Evolutionary conservation across 2,797 vertebrate genomes (phyloP).

Genomic region (Iguana delicatissima): DNA sequence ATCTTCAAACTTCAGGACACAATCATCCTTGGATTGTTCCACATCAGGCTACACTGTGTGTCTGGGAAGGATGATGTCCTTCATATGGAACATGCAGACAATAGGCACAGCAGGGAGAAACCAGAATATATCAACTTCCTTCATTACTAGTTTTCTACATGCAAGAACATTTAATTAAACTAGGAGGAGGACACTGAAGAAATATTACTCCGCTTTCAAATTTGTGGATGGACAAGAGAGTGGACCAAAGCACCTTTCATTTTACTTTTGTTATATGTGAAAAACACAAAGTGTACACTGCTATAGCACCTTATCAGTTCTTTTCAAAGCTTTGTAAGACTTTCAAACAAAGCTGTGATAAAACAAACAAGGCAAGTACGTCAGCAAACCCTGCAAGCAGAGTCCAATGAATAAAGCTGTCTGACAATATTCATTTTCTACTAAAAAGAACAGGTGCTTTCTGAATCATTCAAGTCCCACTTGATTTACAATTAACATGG

Average conservation of each 20-base stretch:
- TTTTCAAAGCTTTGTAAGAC: background rate
- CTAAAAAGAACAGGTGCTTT: background rate
- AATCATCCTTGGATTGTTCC: too few relatives aligned
- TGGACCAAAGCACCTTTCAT: background rate
- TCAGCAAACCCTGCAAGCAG: background rate
- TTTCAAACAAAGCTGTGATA: background rate
- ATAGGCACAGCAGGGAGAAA: background rate
- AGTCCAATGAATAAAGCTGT: background rate
- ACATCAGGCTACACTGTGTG: too few relatives aligned
- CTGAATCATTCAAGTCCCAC: background rate
- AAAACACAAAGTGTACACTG: background rate
- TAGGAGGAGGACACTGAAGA: background rate
- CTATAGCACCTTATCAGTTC: background rate
- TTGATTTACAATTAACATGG: rapidly evolving
- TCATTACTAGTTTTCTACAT: background rate
- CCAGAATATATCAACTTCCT: background rate
- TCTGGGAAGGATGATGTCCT: too few relatives aligned
- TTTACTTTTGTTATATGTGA: background rate
- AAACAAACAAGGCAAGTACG: background rate
- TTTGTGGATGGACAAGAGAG: background rate
- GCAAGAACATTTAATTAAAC: background rate
- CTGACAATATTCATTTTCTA: background rate
- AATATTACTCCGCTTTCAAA: background rate
- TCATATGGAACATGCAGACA: too few relatives aligned
- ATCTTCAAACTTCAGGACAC: too few relatives aligned